Evolutionary conservation across 1,140 invertebrate genomes (phyloP).

Genomic region (Orchestia grillus): DNA sequence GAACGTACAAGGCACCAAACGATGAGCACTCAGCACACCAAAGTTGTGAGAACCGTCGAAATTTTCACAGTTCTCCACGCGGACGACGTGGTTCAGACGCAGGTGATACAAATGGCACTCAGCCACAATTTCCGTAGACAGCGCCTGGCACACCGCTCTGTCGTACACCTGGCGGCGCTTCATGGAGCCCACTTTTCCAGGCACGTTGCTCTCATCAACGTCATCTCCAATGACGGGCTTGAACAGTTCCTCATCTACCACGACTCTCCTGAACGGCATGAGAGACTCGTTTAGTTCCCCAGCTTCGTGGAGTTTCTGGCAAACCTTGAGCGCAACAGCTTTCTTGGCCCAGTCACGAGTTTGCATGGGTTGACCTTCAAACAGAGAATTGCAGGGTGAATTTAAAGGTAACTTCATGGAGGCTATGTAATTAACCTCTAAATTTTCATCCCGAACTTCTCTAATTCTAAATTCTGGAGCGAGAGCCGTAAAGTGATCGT

Average conservation of each 20-base stretch:
- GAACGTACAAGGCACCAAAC: constrained; percentile 57
- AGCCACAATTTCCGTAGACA: background rate
- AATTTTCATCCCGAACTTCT: background rate
- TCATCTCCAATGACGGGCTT: constrained; percentile 5
- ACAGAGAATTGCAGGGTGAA: constrained; percentile 33
- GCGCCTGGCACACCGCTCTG: constrained; percentile 57
- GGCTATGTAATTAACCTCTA: background rate
- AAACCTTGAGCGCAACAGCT: constrained; percentile 61
- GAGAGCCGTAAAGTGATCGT: constrained; percentile 66
- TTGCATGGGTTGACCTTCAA: constrained; percentile 55
- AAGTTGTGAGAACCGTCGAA: constrained; percentile 30
- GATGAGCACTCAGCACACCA: background rate
- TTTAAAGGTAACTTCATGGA: constrained; percentile 59
- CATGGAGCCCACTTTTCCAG: constrained; percentile 59
- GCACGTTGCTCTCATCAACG: background rate
- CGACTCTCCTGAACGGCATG: background rate
- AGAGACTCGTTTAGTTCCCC: constrained; percentile 60
- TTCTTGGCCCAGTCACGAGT: constrained; percentile 64
- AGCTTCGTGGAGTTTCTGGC: constrained; percentile 60
- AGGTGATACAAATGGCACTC: constrained; percentile 4
- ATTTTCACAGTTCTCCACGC: constrained; percentile 13
- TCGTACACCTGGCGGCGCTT: constrained; percentile 62
- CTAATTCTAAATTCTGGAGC: constrained; percentile 25
- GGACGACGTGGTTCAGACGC: background rate
- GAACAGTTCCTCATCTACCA: background rate